Percentiles rank a stretch among this genome's conserved stretches.
Evolutionary conservation across 2,888 invertebrate genomes (phyloP).

Genomic region (Campoletis raptor): DNA sequence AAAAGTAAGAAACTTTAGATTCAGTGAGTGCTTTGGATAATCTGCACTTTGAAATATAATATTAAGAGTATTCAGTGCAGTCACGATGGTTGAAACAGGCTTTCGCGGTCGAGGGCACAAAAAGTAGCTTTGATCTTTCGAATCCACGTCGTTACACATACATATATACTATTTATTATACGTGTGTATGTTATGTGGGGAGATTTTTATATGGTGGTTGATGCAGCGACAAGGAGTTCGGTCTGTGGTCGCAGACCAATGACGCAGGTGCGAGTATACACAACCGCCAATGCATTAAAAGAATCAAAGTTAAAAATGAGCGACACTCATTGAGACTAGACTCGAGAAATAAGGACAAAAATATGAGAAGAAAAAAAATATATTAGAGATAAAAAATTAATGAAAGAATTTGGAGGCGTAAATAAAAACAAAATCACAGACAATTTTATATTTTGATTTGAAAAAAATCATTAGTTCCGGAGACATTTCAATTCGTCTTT

Average conservation of each 20-base stretch:
- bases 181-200: slow-evolving; percentile 8
- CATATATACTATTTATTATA: slow-evolving; percentile 1
- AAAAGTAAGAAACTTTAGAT: not conserved
- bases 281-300: slow-evolving; percentile 52
- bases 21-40: not conserved
- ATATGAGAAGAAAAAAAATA: not conserved
- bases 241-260: slow-evolving; percentile 34
- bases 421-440: not conserved
- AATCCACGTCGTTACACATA: slow-evolving; percentile 2
- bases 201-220: slow-evolving; percentile 5
- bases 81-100: slow-evolving; percentile 50
- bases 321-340: slow-evolving; percentile 41
- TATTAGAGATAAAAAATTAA: not conserved
- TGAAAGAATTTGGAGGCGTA: too few species aligned
- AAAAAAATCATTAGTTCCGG: not conserved
- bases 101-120: slow-evolving; percentile 59
- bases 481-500: not conserved
- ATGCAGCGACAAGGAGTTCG: slow-evolving; percentile 14
- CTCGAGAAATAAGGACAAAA: not conserved
- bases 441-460: not conserved
- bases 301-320: slow-evolving; percentile 45
- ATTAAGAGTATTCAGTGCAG: slow-evolving; percentile 44
- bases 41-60: slow-evolving; percentile 40
- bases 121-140: slow-evolving; percentile 76
- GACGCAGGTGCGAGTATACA: slow-evolving; percentile 56